These are phyloP conservation scores for Papilio gigon DNA, from an alignment of 2,888 invertebrate species.

Conservation along the genomic window DNA sequence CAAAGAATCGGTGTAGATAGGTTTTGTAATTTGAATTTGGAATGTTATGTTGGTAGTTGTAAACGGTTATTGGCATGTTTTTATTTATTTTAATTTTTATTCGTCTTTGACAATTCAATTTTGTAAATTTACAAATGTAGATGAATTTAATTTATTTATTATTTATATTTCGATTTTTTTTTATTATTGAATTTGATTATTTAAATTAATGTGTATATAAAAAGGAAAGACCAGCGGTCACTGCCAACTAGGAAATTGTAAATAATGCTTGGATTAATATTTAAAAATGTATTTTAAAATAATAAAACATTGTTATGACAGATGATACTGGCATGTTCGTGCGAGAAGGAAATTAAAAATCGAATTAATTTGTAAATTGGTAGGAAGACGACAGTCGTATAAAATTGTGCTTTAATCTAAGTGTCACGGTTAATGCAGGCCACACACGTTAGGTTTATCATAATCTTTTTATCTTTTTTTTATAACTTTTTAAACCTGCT, in stretches of 20 bases:
- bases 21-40: slow-evolving; percentile 14
- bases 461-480: no score
- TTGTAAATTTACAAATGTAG: slow-evolving; percentile 22
- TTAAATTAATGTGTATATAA: slow-evolving; percentile 45
- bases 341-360: neutral
- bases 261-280: slow-evolving; percentile 47
- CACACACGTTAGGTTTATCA: no score
- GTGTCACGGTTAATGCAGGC: no score
- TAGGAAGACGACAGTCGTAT: no score
- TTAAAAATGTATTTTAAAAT: slow-evolving; percentile 19
- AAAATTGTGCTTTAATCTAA: no score
- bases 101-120: slow-evolving; percentile 18
- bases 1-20: neutral
- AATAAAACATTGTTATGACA: slow-evolving; percentile 5
- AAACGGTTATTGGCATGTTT: slow-evolving; percentile 20
- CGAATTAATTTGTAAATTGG: neutral
- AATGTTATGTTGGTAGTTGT: slow-evolving; percentile 12
- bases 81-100: slow-evolving; percentile 30
- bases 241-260: slow-evolving; percentile 68
- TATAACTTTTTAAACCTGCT: no score
- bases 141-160: slow-evolving; percentile 30
- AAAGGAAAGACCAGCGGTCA: slow-evolving; percentile 68
- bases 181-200: slow-evolving; percentile 19
- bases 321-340: neutral
- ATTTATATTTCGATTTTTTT: slow-evolving; percentile 29